Evolutionary conservation across 2,113 vertebrate genomes (phyloP).

Genomic region (Nesogale talazaci): DNA sequence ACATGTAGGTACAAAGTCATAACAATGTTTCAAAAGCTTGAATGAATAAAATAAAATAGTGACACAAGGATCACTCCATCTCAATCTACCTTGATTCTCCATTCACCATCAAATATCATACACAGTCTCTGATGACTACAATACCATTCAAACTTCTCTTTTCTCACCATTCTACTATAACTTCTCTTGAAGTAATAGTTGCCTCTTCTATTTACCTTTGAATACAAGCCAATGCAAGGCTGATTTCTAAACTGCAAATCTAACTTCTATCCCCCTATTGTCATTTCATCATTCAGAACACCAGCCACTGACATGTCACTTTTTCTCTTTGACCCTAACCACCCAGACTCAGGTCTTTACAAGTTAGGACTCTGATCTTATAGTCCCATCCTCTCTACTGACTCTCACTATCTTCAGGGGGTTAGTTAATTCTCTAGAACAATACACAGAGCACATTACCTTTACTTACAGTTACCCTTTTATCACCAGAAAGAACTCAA

Average conservation of each 20-base stretch:
- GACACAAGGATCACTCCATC: neutral
- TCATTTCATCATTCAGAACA: neutral
- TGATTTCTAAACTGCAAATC: neutral
- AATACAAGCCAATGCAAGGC: neutral
- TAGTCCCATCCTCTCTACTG: neutral
- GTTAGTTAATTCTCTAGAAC: neutral
- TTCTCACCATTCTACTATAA: neutral
- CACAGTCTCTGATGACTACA: neutral
- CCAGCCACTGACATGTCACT: neutral
- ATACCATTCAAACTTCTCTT: neutral
- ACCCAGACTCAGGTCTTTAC: neutral
- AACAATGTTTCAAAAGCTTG: neutral
- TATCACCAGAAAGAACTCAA: neutral
- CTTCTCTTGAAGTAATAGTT: neutral
- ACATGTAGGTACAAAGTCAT: neutral
- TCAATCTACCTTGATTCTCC: neutral
- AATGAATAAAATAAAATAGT: slow-evolving; percentile 13
- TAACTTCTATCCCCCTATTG: neutral
- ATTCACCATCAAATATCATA: neutral
- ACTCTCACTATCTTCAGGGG: neutral
- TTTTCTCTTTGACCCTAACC: neutral
- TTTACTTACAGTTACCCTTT: neutral
- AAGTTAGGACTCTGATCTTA: neutral
- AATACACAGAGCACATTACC: neutral
- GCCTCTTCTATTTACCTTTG: neutral